Conservation (phyloP, 2,888 invertebrate genomes). For the Hedya salicella region DNA sequence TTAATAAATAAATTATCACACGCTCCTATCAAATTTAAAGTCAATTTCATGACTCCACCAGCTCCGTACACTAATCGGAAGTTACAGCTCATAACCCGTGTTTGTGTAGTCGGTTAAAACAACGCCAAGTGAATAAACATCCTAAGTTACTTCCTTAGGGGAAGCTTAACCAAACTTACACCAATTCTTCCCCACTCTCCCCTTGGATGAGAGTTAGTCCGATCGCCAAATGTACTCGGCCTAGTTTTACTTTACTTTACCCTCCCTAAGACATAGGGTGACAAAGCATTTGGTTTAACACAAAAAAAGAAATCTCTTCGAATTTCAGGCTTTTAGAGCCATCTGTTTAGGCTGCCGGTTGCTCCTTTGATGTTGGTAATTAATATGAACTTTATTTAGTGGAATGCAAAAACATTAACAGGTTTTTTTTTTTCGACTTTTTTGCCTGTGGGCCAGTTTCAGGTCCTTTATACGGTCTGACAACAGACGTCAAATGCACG, state of each 20-base stretch:
- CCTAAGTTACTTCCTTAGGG: conserved; percentile 27
- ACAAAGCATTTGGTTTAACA: conserved; percentile 16
- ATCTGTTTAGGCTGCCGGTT: too few species aligned
- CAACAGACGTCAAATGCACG: too few species aligned
- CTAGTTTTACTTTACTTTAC: conserved; percentile 57
- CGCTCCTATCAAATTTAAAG: not conserved
- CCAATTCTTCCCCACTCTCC: conserved; percentile 31
- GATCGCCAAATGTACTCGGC: conserved; percentile 52
- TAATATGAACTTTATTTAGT: too few species aligned
- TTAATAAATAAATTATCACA: not conserved
- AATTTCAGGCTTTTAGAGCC: too few species aligned
- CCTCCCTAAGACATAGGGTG: conserved; percentile 45
- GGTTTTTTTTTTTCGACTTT: too few species aligned
- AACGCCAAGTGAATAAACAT: conserved; percentile 36
- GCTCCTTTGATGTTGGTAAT: too few species aligned
- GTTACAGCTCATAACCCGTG: not conserved
- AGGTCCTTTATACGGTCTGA: too few species aligned
- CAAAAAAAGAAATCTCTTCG: too few species aligned
- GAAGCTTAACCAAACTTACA: conserved; percentile 34
- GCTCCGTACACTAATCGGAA: not conserved
- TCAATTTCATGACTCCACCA: not conserved
- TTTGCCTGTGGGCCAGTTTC: too few species aligned
- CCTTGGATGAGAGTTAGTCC: conserved; percentile 25
- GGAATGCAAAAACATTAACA: too few species aligned
- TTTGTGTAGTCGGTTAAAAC: conserved; percentile 19